Base-by-base conservation (phyloP, 1,140 invertebrate species). In the Trichoplusia ni region DNA sequence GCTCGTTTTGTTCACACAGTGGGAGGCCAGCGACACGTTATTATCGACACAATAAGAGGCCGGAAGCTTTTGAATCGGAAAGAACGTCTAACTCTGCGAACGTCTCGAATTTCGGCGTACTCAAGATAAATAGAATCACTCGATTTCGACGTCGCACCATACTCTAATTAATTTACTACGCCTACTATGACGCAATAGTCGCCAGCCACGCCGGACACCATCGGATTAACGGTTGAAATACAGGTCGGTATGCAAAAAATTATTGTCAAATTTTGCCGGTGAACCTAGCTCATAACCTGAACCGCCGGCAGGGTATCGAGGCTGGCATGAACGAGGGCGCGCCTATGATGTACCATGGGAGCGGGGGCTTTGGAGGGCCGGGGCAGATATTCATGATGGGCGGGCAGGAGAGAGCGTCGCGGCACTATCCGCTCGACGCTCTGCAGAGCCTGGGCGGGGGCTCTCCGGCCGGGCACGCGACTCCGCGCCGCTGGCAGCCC, bases 111-210 rank as follows among this genome's bases (percentile, higher is more conserved):
- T 86, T 86, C 80, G 77, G 79, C 75, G 71, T 70, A 64, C 62
- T 64, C 53, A 70, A 70, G 71, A 71, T 67, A 67, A 67, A 70
- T 69, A 72, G 79, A 86, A 79, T 75, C 72, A 73, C 74, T 73
- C 61, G 75, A 78, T 74, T 79, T 81, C 73, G 73, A 81, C 78
- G 77, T 79, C 77, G 74, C 68, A 73, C 66, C 71, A 70, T 71
- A 74, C 51, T 64, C 8, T 71, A 78, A 79, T 77, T 73, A 75
- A 73, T 79, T 78, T 67, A 81, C 67, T 77, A 79, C 77, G 74
- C 71, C 70, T 82, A 84, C 62, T 74, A 90, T 88, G 84, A 81
- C 73, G 74, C 73, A 84, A 77, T 90, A 90, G 73, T 64, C 63
- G 72, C 58, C 66, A 58, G 74, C 60, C 65, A 62, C 42, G 61